A percentile compares a stretch with the other conserved stretches of the same genome.
Conservation (phyloP, 2,888 invertebrate species). For the Zhuqinia jingwanae region DNA sequence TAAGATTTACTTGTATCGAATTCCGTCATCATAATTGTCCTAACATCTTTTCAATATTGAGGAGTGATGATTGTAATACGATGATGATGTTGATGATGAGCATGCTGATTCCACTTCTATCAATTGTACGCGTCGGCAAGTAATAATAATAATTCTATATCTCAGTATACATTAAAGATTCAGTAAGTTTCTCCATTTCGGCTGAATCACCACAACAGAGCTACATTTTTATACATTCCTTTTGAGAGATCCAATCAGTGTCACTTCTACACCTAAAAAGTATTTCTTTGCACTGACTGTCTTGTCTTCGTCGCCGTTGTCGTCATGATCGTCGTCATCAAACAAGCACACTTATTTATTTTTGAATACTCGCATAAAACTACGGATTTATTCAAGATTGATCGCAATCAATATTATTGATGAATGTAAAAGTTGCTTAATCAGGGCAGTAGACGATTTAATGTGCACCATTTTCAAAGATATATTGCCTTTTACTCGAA, state of each 20-base stretch:
- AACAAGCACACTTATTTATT: constrained; percentile 5
- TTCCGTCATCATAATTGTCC: constrained; percentile 9
- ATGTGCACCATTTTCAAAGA: constrained; percentile 30
- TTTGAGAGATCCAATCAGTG: constrained; percentile 42
- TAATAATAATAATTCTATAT: no score
- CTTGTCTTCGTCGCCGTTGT: background rate
- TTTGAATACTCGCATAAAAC: background rate
- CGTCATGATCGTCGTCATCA: background rate
- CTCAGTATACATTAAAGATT: no score
- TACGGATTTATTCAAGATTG: constrained; percentile 28
- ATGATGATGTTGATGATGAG: no score
- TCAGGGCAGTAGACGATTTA: constrained; percentile 37
- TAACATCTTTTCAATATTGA: background rate
- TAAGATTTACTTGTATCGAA: constrained; percentile 4
- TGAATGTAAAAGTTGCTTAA: constrained; percentile 54
- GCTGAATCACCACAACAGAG: constrained; percentile 59
- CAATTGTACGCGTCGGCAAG: no score
- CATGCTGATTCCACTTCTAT: constrained; percentile 9
- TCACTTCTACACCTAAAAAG: background rate
- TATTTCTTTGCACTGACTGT: background rate
- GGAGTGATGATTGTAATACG: no score
- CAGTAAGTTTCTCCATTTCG: constrained; percentile 27
- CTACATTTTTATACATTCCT: constrained; percentile 63
- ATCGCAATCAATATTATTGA: constrained; percentile 46
- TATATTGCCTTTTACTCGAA: constrained; percentile 15